phyloP scores from a whole-genome alignment of 1,140 invertebrate genomes.

The Cyclargus thomasi region DNA sequence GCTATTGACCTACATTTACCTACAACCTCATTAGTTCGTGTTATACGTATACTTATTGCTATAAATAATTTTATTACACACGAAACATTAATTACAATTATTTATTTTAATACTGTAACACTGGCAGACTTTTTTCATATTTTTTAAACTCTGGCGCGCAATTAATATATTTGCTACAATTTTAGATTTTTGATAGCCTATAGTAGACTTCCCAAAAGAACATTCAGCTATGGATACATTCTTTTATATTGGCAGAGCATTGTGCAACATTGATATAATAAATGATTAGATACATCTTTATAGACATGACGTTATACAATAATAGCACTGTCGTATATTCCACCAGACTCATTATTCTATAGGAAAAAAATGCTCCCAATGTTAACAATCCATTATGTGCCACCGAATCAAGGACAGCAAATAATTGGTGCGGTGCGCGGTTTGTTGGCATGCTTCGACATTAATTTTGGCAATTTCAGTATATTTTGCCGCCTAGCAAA shows the following conservation, averaged over 20 bases:
- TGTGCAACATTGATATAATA: background rate
- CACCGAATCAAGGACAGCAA: background rate
- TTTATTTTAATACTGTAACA: too few species aligned
- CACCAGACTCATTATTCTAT: background rate
- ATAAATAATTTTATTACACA: background rate
- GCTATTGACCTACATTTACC: constrained; percentile 14
- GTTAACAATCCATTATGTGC: background rate
- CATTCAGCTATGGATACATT: too few species aligned
- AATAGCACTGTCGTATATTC: background rate
- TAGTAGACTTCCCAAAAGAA: too few species aligned
- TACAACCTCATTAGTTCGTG: constrained; percentile 9
- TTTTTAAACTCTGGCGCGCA: too few species aligned
- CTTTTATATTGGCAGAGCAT: background rate
- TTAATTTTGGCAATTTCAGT: background rate
- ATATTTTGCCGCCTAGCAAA: background rate
- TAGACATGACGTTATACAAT: background rate
- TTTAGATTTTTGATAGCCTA: too few species aligned
- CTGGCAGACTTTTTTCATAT: too few species aligned
- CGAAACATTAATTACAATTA: too few species aligned
- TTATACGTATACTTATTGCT: background rate
- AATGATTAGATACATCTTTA: background rate
- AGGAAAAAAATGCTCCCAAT: background rate
- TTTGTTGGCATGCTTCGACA: background rate
- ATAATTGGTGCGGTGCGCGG: background rate
- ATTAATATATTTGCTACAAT: too few species aligned